A percentile compares a stretch with the other conserved stretches of the same genome.
Evolutionary conservation across 2,797 vertebrate species (phyloP).

Genomic region (Clarias fuscus): DNA sequence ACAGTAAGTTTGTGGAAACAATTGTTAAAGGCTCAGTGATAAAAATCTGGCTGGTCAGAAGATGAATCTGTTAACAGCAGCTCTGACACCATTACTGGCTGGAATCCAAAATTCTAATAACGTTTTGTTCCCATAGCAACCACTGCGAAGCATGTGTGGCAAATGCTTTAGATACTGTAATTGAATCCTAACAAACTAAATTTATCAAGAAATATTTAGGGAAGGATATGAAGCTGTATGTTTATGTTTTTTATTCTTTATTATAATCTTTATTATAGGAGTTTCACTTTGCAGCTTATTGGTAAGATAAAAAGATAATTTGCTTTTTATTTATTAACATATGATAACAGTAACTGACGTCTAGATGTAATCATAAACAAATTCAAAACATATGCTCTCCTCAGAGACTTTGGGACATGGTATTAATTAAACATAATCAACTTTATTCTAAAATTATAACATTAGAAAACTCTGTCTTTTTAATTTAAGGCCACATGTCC

Average conservation of each 20-base stretch:
- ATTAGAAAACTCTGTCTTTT: background rate
- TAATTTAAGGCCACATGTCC: background rate
- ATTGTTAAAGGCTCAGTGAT: background rate
- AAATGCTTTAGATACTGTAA: background rate
- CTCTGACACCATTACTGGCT: background rate
- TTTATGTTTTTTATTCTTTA: background rate
- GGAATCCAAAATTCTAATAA: background rate
- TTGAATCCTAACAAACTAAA: background rate
- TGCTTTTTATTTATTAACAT: background rate
- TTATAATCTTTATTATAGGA: background rate
- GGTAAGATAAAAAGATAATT: background rate
- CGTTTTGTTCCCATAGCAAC: slow-evolving; percentile 2
- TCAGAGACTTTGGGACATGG: background rate
- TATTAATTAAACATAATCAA: background rate
- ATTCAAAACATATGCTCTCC: background rate
- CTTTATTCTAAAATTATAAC: too few relatives aligned
- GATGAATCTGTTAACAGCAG: background rate
- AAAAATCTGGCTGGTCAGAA: background rate
- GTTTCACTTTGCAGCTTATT: background rate
- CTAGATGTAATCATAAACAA: background rate
- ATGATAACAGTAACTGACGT: background rate
- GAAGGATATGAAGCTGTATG: background rate
- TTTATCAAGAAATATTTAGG: background rate
- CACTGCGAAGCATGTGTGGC: background rate
- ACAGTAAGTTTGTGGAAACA: background rate